phyloP scores from a whole-genome alignment of 35 echinoderm and acorn worm genomes.

The Diadema setosum region DNA sequence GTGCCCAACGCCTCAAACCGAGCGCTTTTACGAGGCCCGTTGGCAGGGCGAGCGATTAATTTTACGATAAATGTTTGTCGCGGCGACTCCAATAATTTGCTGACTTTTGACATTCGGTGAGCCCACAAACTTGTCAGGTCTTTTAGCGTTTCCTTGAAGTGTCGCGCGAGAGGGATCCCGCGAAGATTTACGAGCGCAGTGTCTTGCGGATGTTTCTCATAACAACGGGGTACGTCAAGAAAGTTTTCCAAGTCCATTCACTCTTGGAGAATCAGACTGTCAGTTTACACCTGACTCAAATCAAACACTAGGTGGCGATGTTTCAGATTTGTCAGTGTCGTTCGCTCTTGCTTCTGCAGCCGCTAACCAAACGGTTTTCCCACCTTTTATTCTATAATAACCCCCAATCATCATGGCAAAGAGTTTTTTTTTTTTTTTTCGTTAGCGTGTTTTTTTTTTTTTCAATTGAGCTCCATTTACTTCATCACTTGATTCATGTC shows the following conservation, averaged over 20 bases:
- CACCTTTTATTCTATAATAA: too few relatives aligned
- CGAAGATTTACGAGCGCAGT: neutral
- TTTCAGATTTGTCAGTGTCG: too few relatives aligned
- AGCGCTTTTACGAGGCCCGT: neutral
- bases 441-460: too few relatives aligned
- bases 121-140: neutral
- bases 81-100: neutral
- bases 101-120: constrained; percentile 10
- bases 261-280: too few relatives aligned
- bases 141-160: neutral
- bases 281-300: too few relatives aligned
- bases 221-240: neutral
- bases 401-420: too few relatives aligned
- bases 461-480: too few relatives aligned
- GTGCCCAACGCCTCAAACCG: neutral
- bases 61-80: constrained; percentile 15
- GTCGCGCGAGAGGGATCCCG: neutral
- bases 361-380: too few relatives aligned
- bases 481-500: too few relatives aligned
- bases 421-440: too few relatives aligned
- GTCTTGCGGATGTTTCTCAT: neutral
- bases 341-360: too few relatives aligned
- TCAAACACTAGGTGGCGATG: neutral
- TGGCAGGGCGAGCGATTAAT: neutral
- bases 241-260: neutral